Percentiles rank a stretch among this genome's conserved stretches.
Conservation (phyloP, 2,797 vertebrate species). For the Hydrolagus colliei region DNA sequence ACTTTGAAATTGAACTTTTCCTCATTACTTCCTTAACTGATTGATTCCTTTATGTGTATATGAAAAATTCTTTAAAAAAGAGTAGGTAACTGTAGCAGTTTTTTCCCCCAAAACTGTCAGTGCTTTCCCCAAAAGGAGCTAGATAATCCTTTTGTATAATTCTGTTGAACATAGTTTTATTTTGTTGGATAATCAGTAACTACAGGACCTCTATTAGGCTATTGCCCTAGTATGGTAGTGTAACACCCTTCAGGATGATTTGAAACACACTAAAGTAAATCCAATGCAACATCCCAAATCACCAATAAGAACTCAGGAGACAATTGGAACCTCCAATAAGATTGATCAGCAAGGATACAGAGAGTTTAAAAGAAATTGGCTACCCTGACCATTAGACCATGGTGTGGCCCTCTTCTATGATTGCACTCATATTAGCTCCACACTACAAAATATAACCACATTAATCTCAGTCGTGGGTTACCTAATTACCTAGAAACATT, state of each 20-base stretch:
- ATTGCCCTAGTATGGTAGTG: background rate
- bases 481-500: conserved; percentile 30
- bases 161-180: too few species aligned
- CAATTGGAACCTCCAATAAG: background rate
- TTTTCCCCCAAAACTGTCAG: too few species aligned
- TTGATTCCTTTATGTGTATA: too few species aligned
- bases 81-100: too few species aligned
- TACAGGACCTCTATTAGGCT: too few species aligned
- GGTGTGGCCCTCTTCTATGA: background rate
- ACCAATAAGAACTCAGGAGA: too few species aligned
- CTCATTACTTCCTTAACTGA: too few species aligned
- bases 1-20: too few species aligned
- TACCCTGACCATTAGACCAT: background rate
- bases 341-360: background rate
- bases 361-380: background rate
- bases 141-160: too few species aligned
- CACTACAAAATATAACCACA: background rate
- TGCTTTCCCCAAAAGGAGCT: too few species aligned
- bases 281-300: background rate
- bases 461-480: conserved; percentile 17
- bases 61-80: too few species aligned
- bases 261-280: background rate
- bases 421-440: background rate
- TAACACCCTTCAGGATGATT: background rate
- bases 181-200: too few species aligned